phyloP scores from a whole-genome alignment of 2,113 vertebrate genomes.

The Prochilodus magdalenae region DNA sequence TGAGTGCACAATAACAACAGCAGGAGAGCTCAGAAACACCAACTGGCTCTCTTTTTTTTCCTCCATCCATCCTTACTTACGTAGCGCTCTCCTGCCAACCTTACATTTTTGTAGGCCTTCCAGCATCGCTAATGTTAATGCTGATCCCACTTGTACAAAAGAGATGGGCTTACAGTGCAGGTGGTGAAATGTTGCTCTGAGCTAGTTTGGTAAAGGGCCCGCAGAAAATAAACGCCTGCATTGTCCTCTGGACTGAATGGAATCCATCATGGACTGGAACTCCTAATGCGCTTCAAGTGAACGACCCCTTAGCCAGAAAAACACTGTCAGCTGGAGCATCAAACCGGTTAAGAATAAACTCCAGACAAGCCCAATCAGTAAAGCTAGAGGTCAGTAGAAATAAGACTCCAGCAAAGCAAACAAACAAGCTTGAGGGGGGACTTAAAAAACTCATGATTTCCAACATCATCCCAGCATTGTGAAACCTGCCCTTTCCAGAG shows the following conservation, averaged over 20 bases:
- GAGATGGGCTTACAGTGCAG: slow-evolving; percentile 43
- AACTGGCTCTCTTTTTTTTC: not conserved
- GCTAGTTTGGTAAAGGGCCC: slow-evolving; percentile 42
- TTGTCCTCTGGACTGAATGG: slow-evolving; percentile 44
- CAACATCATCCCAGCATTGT: not conserved
- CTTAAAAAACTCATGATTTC: slow-evolving; percentile 19
- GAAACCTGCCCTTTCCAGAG: slow-evolving; percentile 13
- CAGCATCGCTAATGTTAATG: slow-evolving; percentile 24
- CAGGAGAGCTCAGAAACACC: slow-evolving; percentile 34
- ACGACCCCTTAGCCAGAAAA: slow-evolving; percentile 43
- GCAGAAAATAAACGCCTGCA: slow-evolving; percentile 32
- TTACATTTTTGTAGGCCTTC: slow-evolving; percentile 47
- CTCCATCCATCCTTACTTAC: not conserved
- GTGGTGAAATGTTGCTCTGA: slow-evolving; percentile 52
- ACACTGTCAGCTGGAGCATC: slow-evolving; percentile 36
- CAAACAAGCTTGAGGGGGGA: not conserved
- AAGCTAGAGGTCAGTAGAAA: not conserved
- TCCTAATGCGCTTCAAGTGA: slow-evolving; percentile 34
- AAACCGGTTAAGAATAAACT: slow-evolving; percentile 50
- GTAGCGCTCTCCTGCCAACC: slow-evolving; percentile 29
- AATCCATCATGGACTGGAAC: slow-evolving; percentile 48
- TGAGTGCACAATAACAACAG: slow-evolving; percentile 46
- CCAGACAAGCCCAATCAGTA: slow-evolving; percentile 23
- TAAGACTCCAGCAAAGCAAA: not conserved
- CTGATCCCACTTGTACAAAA: slow-evolving; percentile 39